These are phyloP conservation scores for Anoplophora glabripennis DNA, from an alignment of 1,140 invertebrate species.

Conservation along the genomic window DNA sequence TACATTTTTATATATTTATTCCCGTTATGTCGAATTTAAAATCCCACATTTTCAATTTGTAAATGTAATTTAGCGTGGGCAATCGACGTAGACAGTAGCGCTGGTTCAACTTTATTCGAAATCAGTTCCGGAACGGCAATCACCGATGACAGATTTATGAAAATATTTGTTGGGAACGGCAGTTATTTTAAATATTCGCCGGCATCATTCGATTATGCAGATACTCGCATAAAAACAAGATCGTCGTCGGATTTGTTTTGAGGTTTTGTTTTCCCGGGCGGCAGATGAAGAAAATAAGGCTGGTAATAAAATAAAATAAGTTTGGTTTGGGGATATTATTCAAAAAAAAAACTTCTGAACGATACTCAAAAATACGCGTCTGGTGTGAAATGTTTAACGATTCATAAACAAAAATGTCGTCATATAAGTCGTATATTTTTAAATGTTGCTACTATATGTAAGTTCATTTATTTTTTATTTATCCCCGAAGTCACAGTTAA, in stretches of 20 bases:
- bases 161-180: constrained; percentile 50
- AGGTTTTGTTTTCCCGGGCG: constrained; percentile 24
- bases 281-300: constrained; percentile 19
- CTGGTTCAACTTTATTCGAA: constrained; percentile 30
- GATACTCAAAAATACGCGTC: too few relatives aligned
- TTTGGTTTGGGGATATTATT: constrained; percentile 1
- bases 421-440: too few relatives aligned
- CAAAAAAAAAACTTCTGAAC: too few relatives aligned
- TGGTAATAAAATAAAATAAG: constrained; percentile 7
- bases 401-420: too few relatives aligned
- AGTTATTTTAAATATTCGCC: constrained; percentile 50
- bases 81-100: constrained; percentile 3
- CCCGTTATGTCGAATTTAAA: not conserved
- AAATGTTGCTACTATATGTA: too few relatives aligned
- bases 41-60: not conserved
- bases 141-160: constrained; percentile 51
- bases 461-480: too few relatives aligned
- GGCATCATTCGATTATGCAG: constrained; percentile 50
- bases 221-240: constrained; percentile 41
- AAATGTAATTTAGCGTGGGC: not conserved
- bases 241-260: constrained; percentile 2
- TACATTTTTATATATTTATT: too few relatives aligned
- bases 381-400: too few relatives aligned
- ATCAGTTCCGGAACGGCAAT: constrained; percentile 46
- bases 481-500: too few relatives aligned